A percentile compares a stretch with the other conserved stretches of the same genome.
These are phyloP conservation scores for Tyria jacobaeae DNA, from an alignment of 2,888 invertebrate genomes.

Conservation along the genomic window DNA sequence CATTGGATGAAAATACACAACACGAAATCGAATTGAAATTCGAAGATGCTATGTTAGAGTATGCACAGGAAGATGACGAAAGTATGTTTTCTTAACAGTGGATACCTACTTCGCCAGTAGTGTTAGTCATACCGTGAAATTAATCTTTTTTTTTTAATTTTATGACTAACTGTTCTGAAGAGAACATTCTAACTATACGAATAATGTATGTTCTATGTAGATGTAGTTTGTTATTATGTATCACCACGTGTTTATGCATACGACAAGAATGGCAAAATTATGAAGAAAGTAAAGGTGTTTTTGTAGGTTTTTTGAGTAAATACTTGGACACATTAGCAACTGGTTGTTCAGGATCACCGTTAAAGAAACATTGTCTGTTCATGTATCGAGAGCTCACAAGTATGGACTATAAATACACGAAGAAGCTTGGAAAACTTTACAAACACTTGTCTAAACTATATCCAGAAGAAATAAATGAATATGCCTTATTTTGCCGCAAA, in stretches of 20 bases:
- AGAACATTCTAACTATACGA: neutral
- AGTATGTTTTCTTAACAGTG: too few relatives aligned
- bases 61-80: slow-evolving; percentile 48
- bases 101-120: too few relatives aligned
- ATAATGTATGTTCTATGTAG: slow-evolving; percentile 6
- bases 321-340: slow-evolving; percentile 56
- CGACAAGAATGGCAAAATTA: neutral
- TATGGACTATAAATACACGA: slow-evolving; percentile 51
- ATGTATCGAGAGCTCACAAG: slow-evolving; percentile 50
- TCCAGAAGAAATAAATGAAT: slow-evolving; percentile 52
- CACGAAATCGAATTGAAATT: slow-evolving; percentile 61
- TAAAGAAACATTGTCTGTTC: slow-evolving; percentile 55
- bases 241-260: neutral
- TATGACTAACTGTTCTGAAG: slow-evolving; percentile 1
- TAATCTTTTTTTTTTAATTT: slow-evolving; percentile 18
- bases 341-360: slow-evolving; percentile 51
- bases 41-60: slow-evolving; percentile 60
- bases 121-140: slow-evolving; percentile 49
- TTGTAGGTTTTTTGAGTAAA: slow-evolving; percentile 62
- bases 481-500: slow-evolving; percentile 49
- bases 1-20: slow-evolving; percentile 47
- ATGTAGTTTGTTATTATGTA: slow-evolving; percentile 1
- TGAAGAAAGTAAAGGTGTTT: slow-evolving; percentile 51
- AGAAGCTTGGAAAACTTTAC: slow-evolving; percentile 53
- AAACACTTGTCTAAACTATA: slow-evolving; percentile 49